Percentiles rank a stretch among this genome's conserved stretches.
Conservation (phyloP, 2,888 invertebrate genomes). For the Amphipoea oculea region DNA sequence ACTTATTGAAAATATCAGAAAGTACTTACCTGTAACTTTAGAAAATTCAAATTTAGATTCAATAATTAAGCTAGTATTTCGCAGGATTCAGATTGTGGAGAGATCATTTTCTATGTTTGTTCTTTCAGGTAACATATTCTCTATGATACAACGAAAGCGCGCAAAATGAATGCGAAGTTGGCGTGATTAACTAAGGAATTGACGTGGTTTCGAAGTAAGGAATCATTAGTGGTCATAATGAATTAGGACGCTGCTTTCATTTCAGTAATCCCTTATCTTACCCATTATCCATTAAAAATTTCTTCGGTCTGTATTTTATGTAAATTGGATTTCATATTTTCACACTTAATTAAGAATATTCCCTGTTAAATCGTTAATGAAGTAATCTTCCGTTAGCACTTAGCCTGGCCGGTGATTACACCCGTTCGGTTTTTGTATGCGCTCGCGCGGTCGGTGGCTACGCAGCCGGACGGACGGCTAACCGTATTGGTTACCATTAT, state of each 20-base stretch:
- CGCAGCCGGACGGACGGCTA: constrained; percentile 35
- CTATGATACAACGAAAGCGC: too few species aligned
- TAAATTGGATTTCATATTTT: neutral
- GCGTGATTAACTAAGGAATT: too few species aligned
- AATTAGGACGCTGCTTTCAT: neutral
- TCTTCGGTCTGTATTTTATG: neutral
- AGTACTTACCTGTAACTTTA: too few species aligned
- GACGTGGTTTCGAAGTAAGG: too few species aligned
- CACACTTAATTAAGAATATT: constrained; percentile 6
- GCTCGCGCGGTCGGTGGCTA: constrained; percentile 24
- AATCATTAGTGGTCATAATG: neutral
- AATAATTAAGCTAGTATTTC: neutral
- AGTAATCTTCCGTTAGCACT: constrained; percentile 52
- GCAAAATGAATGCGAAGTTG: too few species aligned
- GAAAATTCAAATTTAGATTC: neutral
- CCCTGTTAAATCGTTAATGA: constrained; percentile 46
- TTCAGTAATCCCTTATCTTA: neutral
- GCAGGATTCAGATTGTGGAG: neutral
- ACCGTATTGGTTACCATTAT: constrained; percentile 59
- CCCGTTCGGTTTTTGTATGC: constrained; percentile 49
- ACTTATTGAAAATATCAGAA: neutral
- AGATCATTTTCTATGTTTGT: neutral
- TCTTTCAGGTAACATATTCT: neutral
- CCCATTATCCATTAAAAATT: neutral
- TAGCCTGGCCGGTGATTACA: constrained; percentile 48